Conservation (phyloP, 2,888 invertebrate species). For the Villa cingulata region DNA sequence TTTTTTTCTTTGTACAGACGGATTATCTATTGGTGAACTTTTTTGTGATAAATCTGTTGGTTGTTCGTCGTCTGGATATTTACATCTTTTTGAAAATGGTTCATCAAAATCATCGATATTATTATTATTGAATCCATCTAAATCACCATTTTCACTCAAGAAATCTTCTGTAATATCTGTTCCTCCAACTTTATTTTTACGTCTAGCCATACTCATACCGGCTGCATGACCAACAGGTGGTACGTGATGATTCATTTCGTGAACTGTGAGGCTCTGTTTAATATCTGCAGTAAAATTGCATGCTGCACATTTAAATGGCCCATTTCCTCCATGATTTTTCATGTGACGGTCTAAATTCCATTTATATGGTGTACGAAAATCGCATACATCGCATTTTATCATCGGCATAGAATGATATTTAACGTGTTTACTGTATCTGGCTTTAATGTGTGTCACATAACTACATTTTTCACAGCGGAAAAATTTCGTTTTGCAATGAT, state of each 20-base stretch:
- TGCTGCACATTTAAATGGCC: conserved; percentile 71
- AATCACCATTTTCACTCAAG: conserved; percentile 10
- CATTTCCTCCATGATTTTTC: conserved; percentile 77
- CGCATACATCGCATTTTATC: conserved; percentile 87
- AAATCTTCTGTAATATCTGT: conserved; percentile 32
- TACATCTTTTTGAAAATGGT: conserved; percentile 25
- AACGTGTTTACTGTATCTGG: conserved; percentile 81
- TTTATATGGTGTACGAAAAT: conserved; percentile 82
- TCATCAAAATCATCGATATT: conserved; percentile 32
- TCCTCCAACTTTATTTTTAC: conserved; percentile 64
- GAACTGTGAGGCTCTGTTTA: conserved; percentile 80
- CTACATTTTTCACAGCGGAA: conserved; percentile 84
- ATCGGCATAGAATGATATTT: conserved; percentile 89
- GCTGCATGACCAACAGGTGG: conserved; percentile 57
- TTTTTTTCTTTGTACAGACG: conserved; percentile 23
- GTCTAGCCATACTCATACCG: conserved; percentile 42
- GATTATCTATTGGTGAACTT: background rate
- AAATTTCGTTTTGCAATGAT: conserved; percentile 62
- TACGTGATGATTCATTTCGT: conserved; percentile 82
- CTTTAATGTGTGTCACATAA: conserved; percentile 81
- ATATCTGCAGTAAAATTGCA: conserved; percentile 87
- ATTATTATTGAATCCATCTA: conserved; percentile 22
- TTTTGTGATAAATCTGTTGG: conserved; percentile 35
- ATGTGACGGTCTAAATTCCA: conserved; percentile 91
- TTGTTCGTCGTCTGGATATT: conserved; percentile 28